Conservation (phyloP, 2,113 vertebrate genomes). For the Atherinomorus stipes region DNA sequence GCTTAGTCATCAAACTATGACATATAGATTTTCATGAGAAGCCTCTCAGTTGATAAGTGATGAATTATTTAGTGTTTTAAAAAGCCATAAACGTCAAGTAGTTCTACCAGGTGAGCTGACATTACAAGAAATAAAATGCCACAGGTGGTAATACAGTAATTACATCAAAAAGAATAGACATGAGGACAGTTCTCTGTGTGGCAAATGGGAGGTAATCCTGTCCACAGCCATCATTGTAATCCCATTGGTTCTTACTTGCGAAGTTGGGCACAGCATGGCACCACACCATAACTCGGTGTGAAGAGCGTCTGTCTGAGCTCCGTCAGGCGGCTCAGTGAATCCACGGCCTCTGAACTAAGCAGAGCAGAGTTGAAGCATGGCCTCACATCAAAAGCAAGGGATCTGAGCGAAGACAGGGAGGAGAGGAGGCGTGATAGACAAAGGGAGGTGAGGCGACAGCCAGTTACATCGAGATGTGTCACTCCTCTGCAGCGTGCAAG, state of each 20-base stretch:
- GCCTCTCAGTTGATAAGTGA: too few species aligned
- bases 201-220: not conserved
- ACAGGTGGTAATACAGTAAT: too few species aligned
- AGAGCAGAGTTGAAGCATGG: constrained; percentile 88
- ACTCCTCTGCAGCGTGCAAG: constrained; percentile 88
- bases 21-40: too few species aligned
- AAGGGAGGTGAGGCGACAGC: constrained; percentile 89
- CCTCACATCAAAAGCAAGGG: constrained; percentile 91
- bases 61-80: too few species aligned
- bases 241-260: constrained; percentile 81
- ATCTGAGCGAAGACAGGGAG: constrained; percentile 85
- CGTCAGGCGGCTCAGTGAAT: constrained; percentile 87
- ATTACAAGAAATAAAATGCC: too few species aligned
- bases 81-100: too few species aligned
- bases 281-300: constrained; percentile 93
- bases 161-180: too few species aligned
- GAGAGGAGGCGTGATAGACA: constrained; percentile 92
- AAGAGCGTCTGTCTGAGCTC: constrained; percentile 94
- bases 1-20: too few species aligned
- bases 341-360: constrained; percentile 91
- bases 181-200: not conserved
- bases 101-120: too few species aligned
- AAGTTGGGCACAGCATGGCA: constrained; percentile 93
- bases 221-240: not conserved
- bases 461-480: constrained; percentile 90